Evolutionary conservation across 2,113 vertebrate genomes (phyloP), one percentile per base, ranked within the genome.

Genomic region (Pseudorhombus dupliciocellatus): DNA sequence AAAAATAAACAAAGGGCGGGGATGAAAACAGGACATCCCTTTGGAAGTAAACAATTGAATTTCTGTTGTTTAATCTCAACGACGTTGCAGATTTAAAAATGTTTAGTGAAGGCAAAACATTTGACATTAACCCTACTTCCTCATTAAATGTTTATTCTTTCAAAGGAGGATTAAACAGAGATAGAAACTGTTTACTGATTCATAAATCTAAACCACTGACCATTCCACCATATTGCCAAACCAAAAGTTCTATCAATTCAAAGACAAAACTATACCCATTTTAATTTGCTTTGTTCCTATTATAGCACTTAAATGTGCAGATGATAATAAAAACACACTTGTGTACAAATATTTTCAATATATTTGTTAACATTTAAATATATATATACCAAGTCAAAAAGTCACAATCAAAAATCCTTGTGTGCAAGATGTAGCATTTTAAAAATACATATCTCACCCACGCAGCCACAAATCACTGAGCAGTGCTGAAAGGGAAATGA

Each of bases 311-410:
- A 78, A 76, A 75, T 83, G 59, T 83, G 74, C 77, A 73, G 69
- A 56, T 21, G 56, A 15, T 30, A 54, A 71, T 28, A 14, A 50
- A 77, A 73, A 69, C 7, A 40, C 55, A 79, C 42, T 78, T 30
- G 63, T 61, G 16, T 84, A 78, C 78, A 88, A 71, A 77, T 77
- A 77, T 75, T 51, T 66, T 58, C 22, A 79, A 83, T 80, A 84
- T 69, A 80, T 60, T 75, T 51, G 63, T 58, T n/a, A 79, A 83
- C 83, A 84, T 69, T 81, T 60, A 84, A 64, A 71, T 88, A 75
- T 58, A 71, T 88, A 75, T 58, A 8, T 57, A 53, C 24, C n/a
- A 76, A 77, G 53, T 75, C 42, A 75, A 66, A 64, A 63, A 40
- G 12, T 67, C 8, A 3, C 25, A 73, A 58, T 22, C 21, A 7